These are phyloP conservation scores for Bradypodion ventrale DNA, from an alignment of 2,797 vertebrate genomes.

Conservation along the genomic window DNA sequence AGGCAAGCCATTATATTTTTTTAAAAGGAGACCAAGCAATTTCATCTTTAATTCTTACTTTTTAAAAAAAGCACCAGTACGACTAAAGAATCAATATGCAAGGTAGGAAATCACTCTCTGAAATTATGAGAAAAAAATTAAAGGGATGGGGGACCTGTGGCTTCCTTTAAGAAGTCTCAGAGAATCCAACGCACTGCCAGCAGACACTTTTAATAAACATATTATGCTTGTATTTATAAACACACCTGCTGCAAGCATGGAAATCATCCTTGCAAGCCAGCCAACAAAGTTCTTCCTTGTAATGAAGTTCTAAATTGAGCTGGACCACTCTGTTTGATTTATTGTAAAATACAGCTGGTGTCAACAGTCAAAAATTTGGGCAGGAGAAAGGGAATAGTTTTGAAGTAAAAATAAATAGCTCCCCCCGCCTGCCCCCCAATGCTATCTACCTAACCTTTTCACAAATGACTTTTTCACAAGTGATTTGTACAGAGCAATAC, in stretches of 20 bases:
- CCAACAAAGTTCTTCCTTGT: constrained; percentile 56
- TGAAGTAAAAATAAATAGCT: constrained; percentile 28
- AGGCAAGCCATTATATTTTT: fast-evolving
- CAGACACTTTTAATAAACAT: constrained; percentile 56
- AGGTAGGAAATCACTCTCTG: not conserved
- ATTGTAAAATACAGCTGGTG: constrained; percentile 51
- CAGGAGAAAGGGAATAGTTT: constrained; percentile 1
- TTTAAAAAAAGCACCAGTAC: not conserved
- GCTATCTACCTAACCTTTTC: too few relatives aligned
- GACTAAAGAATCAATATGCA: not conserved
- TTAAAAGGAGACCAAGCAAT: constrained; percentile 25
- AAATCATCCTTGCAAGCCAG: constrained; percentile 61
- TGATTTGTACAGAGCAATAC: constrained; percentile 1
- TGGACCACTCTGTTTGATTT: constrained; percentile 59
- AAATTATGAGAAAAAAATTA: constrained; percentile 25
- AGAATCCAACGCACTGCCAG: constrained; percentile 31
- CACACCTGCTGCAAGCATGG: constrained; percentile 70
- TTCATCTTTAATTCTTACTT: not conserved
- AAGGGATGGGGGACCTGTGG: constrained; percentile 33
- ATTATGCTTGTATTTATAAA: constrained; percentile 55
- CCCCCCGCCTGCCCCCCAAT: too few relatives aligned
- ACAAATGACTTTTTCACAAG: constrained; percentile 53
- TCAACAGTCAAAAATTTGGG: constrained; percentile 31
- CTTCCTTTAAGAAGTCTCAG: constrained; percentile 63
- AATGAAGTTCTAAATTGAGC: constrained; percentile 65